Evolutionary conservation across 2,797 vertebrate species (phyloP), one percentile per base, ranked within the genome.

Genomic region (Clarias fuscus): DNA sequence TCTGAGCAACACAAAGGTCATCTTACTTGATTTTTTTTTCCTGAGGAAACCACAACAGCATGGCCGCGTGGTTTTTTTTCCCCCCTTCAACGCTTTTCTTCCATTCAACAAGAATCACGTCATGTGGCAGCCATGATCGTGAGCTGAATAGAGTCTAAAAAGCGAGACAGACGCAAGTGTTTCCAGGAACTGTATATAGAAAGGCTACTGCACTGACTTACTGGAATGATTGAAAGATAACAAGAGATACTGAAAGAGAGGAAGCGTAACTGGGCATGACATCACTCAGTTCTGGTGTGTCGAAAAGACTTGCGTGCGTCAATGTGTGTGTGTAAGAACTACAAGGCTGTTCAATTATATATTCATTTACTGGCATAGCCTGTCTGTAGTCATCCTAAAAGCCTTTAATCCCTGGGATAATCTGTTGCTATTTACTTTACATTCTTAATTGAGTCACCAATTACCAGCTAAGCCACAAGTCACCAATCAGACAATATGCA

Each of bases 1-100:
- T 48, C 68, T 76, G 71, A 75, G 70, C 79, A 82, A 58, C 43
- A 67, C 85, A 82, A 86, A 86, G 80, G 80, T 83, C 85, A 70
- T 70, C 65, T 62, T 70, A 27, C 72, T 71, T 15, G 24, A 53
- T 37, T 64, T 82, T 86, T 37, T 86, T 85, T 81, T 83, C 58
- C 68, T 82, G 78, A 71, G 40, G 64, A 59, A 76, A 73, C 78
- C 85, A 86, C 68, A 73, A 73, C 68, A 72, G 67, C 58, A 64
- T 15, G 58, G 77, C 77, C 5, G 7, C 1, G 6, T 53, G 24
- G 1, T 30, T 30, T 22, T 22, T 75, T 67, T 65, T 17, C 43
- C 73, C 43, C 73, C 27, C 40, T 8, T 68, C 30, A 76, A 22
- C 1, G 10, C 27, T 83, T 40, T 83, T n/a, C 22, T 71, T 72